Base-by-base conservation (phyloP, 2,797 vertebrate species). In the Mormyrops attenuatus region DNA sequence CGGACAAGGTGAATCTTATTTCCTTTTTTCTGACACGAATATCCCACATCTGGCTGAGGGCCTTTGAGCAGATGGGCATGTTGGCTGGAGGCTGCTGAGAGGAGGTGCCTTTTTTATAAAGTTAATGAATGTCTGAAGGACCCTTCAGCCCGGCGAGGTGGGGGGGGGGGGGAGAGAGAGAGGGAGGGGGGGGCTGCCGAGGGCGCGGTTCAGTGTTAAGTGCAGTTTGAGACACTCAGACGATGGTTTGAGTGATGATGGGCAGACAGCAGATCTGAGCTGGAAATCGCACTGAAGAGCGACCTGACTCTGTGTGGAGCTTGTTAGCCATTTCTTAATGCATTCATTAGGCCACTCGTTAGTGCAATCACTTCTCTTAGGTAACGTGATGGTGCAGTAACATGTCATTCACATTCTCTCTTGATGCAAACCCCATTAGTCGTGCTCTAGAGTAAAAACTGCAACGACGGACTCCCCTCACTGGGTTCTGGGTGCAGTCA, bases 41-140 rank as follows among this genome's bases (percentile, higher is more conserved):
- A 92, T 94, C 93, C 94, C 94, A 91, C 93, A 93, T 93, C 95
- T 96, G 96, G 95, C 95, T 92, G 92, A 92, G 93, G 95, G 94
- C 94, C 93, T 60, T 91, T 87, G 93, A 96, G 94, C 96, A 96
- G 96, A 97, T 97, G 96, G 96, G 89, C 80, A 89, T 90, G 88
- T 93, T 91, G 52, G 94, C 92, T 93, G 94, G 96, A 91, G 93
- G 93, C 92, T 92, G 94, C 93, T 93, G 93, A 93, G 93, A 94
- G 95, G 95, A 94, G 95, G 95, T 94, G 95, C 26, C 63, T 5
- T 95, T 96, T 96, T 96, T 95, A 96, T 96, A 96, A 96, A 94
- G 95, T 94, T 96, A 96, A 96, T 96, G 96, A 96, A 96, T 95
- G 95, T 96, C 95, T 95, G 94, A 94, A 95, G 95, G 91, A 93